Evolutionary conservation across 1,140 invertebrate genomes (phyloP).

Genomic region (Battus philenor): DNA sequence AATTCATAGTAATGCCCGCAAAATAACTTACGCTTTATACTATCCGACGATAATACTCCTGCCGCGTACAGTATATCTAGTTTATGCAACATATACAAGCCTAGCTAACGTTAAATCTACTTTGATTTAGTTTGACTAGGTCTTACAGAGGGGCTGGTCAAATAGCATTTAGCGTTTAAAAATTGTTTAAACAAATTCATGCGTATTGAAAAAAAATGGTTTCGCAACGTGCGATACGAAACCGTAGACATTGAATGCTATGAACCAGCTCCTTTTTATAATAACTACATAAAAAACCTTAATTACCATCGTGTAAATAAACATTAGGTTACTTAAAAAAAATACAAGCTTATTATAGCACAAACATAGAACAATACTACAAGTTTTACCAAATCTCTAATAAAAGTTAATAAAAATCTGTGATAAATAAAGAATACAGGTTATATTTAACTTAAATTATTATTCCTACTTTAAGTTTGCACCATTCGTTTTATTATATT

Average conservation of each 20-base stretch:
- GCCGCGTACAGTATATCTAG: constrained; percentile 18
- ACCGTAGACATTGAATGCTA: no score
- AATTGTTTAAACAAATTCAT: no score
- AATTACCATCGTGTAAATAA: constrained; percentile 17
- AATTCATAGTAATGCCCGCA: constrained; percentile 22
- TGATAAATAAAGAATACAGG: constrained; percentile 13
- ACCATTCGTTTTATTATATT: constrained; percentile 39
- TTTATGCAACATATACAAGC: constrained; percentile 37
- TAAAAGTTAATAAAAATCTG: neutral
- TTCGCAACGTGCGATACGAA: no score
- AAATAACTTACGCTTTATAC: constrained; percentile 17
- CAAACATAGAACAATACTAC: no score
- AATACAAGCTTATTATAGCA: no score
- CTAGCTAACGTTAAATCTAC: constrained; percentile 44
- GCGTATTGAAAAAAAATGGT: no score
- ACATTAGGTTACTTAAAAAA: constrained; percentile 1
- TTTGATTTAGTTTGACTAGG: constrained; percentile 53
- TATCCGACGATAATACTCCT: neutral
- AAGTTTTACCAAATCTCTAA: no score
- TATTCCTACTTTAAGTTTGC: constrained; percentile 37
- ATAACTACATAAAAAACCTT: neutral
- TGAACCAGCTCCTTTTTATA: no score
- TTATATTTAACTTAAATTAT: constrained; percentile 19
- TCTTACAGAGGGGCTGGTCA: constrained; percentile 36
- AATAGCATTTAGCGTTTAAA: constrained; percentile 8